A percentile compares a stretch with the other conserved stretches of the same genome.
These are phyloP conservation scores for Halictus quadricinctus DNA, from an alignment of 2,888 invertebrate genomes.

Conservation along the genomic window DNA sequence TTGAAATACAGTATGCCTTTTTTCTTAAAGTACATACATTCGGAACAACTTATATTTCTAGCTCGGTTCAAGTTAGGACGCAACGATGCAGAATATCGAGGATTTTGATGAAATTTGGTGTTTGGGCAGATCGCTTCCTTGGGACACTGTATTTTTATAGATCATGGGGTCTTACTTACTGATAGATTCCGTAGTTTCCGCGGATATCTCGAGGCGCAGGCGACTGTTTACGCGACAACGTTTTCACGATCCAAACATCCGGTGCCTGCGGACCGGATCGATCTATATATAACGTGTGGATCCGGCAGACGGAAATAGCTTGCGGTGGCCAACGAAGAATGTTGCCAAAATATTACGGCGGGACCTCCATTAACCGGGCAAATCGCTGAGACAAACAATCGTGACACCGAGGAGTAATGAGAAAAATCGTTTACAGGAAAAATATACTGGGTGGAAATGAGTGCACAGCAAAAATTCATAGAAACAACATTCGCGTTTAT, in stretches of 20 bases:
- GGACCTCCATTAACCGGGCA: neutral
- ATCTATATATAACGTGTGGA: conserved; percentile 50
- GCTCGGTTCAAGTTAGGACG: too few species aligned
- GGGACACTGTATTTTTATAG: neutral
- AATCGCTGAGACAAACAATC: neutral
- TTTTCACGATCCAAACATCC: conserved; percentile 62
- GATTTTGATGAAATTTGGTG: neutral
- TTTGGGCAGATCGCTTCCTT: neutral
- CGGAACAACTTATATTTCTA: too few species aligned
- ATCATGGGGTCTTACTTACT: neutral
- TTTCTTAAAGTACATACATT: too few species aligned
- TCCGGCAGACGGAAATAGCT: conserved; percentile 45
- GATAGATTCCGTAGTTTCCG: neutral
- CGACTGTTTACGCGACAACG: conserved; percentile 48
- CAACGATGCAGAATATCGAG: neutral
- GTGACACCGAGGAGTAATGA: neutral
- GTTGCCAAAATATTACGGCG: conserved; percentile 2
- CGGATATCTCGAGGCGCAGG: neutral
- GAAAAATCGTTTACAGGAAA: neutral
- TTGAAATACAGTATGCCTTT: neutral
- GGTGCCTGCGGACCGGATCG: conserved; percentile 29
- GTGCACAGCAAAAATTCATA: too few species aligned
- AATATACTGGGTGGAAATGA: neutral
- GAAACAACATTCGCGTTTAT: too few species aligned
- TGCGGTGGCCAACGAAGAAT: conserved; percentile 37